These are phyloP conservation scores for Sthenelais limicola DNA, from an alignment of 2,888 invertebrate species.

Conservation along the genomic window DNA sequence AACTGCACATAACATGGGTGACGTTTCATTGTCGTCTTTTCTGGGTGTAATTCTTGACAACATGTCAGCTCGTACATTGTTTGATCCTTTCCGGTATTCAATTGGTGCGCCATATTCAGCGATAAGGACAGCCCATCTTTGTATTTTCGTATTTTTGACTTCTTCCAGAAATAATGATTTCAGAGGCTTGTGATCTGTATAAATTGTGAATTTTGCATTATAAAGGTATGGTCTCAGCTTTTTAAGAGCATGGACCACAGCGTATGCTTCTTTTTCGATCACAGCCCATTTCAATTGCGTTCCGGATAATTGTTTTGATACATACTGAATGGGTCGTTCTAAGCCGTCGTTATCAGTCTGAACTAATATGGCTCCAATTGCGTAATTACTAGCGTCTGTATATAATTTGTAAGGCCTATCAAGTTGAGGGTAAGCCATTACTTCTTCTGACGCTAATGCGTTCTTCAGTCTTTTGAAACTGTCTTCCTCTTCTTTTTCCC, in stretches of 20 bases:
- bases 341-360: constrained; percentile 25
- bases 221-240: constrained; percentile 34
- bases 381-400: constrained; percentile 16
- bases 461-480: constrained; percentile 19
- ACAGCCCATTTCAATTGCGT: constrained; percentile 5
- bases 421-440: constrained; percentile 11
- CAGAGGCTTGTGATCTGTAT: constrained; percentile 33
- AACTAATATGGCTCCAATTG: constrained; percentile 21
- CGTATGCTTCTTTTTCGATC: constrained; percentile 31
- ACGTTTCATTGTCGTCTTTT: no score
- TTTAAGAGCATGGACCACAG: constrained; percentile 22
- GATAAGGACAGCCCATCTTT: constrained; percentile 29
- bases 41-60: constrained; percentile 5
- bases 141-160: constrained; percentile 18
- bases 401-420: constrained; percentile 25
- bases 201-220: constrained; percentile 22
- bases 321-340: constrained; percentile 24
- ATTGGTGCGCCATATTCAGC: constrained; percentile 28
- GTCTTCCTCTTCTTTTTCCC: neutral
- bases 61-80: constrained; percentile 28
- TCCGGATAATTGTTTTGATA: constrained; percentile 9
- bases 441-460: constrained; percentile 1
- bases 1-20: neutral
- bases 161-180: constrained; percentile 33
- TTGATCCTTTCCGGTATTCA: constrained; percentile 4